Base-by-base conservation (phyloP, 1,140 invertebrate genomes). In the Anastrepha ludens region DNA sequence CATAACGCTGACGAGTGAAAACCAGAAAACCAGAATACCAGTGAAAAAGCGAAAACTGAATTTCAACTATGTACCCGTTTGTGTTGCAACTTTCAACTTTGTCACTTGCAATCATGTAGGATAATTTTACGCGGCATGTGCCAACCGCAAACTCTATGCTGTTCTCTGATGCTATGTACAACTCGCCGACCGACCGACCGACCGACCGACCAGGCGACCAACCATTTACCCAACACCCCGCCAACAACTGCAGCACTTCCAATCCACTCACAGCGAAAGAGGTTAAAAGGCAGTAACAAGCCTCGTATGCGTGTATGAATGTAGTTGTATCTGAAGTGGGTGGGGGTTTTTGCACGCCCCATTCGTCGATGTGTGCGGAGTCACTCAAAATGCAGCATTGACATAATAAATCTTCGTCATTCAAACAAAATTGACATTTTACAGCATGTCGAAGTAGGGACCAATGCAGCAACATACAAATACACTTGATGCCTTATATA, bases 371-470 rank as follows among this genome's bases (percentile, higher is more conserved):
- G 20, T 55, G 81, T 59, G n/a, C 58, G 58, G n/a, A 86, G 50
- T 60, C 39, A 6, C 58, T 62, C 55, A 86, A 86, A 86, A 86
- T 60, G 85, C 85, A 86, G 85, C 86, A 67, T 55, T 55, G 60
- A 87, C 86, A 89, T 89, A 89, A 92, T 92, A 92, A 92, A 91
- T 92, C 91, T 91, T 92, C 90, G 91, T 92, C 91, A 91, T 85
- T 86, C 88, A 88, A 87, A 88, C 91, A 91, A 92, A 92, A 88
- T 88, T 88, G 92, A 91, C 92, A 91, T 91, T 92, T 91, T 91
- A 91, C 90, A 92, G 90, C 90, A 87, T 70, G 62, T 67, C 86
- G 88, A 88, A 89, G 88, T 91, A 88, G 90, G 90, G 90, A 67
- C 64, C 64, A 67, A 67, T 13, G 20, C 64, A 67, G 20, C 29